Percentiles rank a stretch among this genome's conserved stretches.
Evolutionary conservation across 2,113 vertebrate species (phyloP).

Genomic region (Lipophrys pholis): DNA sequence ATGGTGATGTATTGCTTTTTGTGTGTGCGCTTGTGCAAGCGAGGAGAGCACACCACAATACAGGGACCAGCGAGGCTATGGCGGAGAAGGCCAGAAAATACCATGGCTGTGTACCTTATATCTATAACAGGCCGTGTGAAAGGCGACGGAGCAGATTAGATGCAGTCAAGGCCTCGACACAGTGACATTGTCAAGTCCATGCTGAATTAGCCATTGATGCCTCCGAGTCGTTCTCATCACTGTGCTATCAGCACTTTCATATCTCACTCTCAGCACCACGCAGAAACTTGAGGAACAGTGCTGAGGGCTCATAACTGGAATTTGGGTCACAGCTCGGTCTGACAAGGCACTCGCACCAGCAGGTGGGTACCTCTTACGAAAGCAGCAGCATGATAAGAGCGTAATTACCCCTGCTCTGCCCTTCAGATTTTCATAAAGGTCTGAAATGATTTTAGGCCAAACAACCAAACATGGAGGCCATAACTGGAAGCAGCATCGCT

Average conservation of each 20-base stretch:
- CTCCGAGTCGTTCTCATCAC: slow-evolving; percentile 66
- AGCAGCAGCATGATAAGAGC: slow-evolving; percentile 37
- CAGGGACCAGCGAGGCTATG: neutral
- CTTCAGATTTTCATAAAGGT: slow-evolving; percentile 49
- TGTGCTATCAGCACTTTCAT: slow-evolving; percentile 53
- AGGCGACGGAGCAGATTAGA: slow-evolving; percentile 41
- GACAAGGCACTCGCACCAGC: slow-evolving; percentile 25
- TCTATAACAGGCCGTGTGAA: slow-evolving; percentile 21
- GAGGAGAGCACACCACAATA: slow-evolving; percentile 15
- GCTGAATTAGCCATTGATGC: slow-evolving; percentile 63
- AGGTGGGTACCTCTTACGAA: slow-evolving; percentile 52
- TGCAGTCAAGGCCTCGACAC: slow-evolving; percentile 34
- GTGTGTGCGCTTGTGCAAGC: neutral
- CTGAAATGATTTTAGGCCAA: slow-evolving; percentile 29
- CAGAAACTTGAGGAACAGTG: slow-evolving; percentile 59
- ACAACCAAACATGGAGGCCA: neutral
- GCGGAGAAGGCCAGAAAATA: slow-evolving; percentile 19
- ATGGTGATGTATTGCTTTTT: slow-evolving; percentile 32
- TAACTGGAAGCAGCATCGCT: neutral
- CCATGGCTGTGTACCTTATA: slow-evolving; percentile 21
- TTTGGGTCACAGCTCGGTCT: slow-evolving; percentile 57
- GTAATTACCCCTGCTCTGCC: slow-evolving; percentile 12
- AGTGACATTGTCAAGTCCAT: slow-evolving; percentile 39
- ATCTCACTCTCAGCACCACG: slow-evolving; percentile 33
- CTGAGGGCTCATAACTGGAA: slow-evolving; percentile 37